Base-by-base conservation (phyloP, 1,140 invertebrate species). In the Holotrichia oblita region DNA sequence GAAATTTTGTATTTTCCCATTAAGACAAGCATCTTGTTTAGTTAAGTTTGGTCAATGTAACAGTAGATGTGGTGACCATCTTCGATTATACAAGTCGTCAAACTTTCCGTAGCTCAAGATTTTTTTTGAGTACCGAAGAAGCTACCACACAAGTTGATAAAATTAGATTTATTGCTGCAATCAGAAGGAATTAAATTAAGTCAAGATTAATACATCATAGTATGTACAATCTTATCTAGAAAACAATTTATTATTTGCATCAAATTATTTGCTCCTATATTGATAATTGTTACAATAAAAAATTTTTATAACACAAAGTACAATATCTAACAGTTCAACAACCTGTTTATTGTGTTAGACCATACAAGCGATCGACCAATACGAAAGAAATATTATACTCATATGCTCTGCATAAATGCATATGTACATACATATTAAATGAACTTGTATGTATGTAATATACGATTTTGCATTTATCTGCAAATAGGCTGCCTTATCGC, bases 381-480 rank as follows among this genome's bases (percentile, higher is more conserved):
- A 14, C 17, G 6, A 55, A 55, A 55, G 48, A 55, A n/a, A 6
- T 7, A 17, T 17, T n/a, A 17, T 17, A 55, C 14, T 7, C 48
- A 6, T 55, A 34, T 34, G 27, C 27, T 34, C 27, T 34, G 27
- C 27, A 34, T n/a, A 14, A 17, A 55, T 17, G 48, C 27, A 8
- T 34, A 69, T 69, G 61, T 9, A 69, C 2, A 34, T 34, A 34
- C 27, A 34, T 34, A 34, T 34, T 34, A 34, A 34, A 4, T 22
- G 8, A 20, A 27, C 24, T 14, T 61, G n/a, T 7, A 69, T 69
- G 61, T 4, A 12, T 55, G 48, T 55, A 55, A 27, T 22, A 34
- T 3, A 69, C 61, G 22, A 69, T 69, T 69, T 69, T 69, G 61
- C 61, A 69, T 69, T 69, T 69, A 69, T 69, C 61, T 69, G 61